Evolutionary conservation across 2,888 invertebrate species (phyloP).

Genomic region (Meandrusa payeni): DNA sequence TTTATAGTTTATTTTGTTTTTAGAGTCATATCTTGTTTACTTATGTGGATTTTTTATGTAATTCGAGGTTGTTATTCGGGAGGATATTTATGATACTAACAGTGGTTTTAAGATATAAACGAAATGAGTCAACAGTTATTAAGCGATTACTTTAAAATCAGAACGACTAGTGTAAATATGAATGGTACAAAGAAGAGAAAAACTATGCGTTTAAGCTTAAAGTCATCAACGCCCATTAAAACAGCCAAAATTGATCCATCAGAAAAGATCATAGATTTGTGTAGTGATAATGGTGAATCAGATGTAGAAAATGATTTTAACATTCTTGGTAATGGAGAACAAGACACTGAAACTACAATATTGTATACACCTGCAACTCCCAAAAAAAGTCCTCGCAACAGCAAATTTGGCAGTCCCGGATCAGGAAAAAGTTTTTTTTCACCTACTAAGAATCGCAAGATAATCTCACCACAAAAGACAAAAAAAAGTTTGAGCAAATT

Average conservation of each 20-base stretch:
- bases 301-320: constrained; percentile 2
- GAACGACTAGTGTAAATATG: constrained; percentile 28
- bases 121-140: constrained; percentile 41
- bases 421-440: constrained; percentile 51
- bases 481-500: constrained; percentile 45
- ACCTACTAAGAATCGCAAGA: constrained; percentile 52
- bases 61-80: too few relatives aligned
- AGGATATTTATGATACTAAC: too few relatives aligned
- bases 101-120: background rate
- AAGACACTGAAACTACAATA: constrained; percentile 34
- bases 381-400: constrained; percentile 30
- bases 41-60: too few relatives aligned
- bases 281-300: constrained; percentile 47
- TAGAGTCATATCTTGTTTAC: too few relatives aligned
- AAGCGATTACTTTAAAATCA: constrained; percentile 36
- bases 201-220: constrained; percentile 40
- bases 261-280: constrained; percentile 39
- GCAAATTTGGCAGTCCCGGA: constrained; percentile 32
- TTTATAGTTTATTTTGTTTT: too few relatives aligned
- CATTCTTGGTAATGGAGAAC: background rate
- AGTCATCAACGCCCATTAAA: constrained; percentile 35
- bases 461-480: constrained; percentile 38
- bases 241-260: constrained; percentile 31
- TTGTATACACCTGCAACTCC: constrained; percentile 38
- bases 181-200: constrained; percentile 36